Percentiles rank a stretch among this genome's conserved stretches.
These are phyloP conservation scores for Xenopus laevis DNA, from an alignment of 2,113 vertebrate genomes.

Conservation along the genomic window DNA sequence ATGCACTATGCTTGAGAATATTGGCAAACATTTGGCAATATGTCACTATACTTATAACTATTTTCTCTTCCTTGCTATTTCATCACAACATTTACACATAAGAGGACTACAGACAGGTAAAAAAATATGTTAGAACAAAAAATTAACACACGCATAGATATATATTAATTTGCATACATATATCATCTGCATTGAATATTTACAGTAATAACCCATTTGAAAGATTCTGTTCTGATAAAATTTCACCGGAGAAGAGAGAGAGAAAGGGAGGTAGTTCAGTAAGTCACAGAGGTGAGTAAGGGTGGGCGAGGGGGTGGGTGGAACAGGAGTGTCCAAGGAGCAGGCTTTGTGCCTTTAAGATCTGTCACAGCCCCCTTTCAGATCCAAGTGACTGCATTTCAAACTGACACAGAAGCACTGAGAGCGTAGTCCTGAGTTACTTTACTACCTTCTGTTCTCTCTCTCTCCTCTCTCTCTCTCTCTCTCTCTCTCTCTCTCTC, in stretches of 20 bases:
- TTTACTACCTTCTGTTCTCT: constrained; percentile 46
- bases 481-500: constrained; percentile 52
- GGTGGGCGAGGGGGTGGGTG: constrained; percentile 1
- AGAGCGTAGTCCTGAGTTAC: constrained; percentile 10
- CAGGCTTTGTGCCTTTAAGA: constrained; percentile 48
- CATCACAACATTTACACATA: no score
- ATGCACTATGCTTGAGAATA: no score
- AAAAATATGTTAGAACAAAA: no score
- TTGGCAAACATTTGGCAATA: no score
- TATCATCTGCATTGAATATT: no score
- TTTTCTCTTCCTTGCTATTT: no score
- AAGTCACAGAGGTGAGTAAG: constrained; percentile 6
- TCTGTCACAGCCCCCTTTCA: constrained; percentile 38
- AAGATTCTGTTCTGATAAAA: neutral
- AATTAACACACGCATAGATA: no score
- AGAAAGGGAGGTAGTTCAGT: neutral
- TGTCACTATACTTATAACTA: no score
- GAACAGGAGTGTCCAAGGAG: constrained; percentile 22
- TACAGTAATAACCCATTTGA: no score
- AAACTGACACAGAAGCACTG: neutral
- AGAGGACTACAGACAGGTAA: no score
- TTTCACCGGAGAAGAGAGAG: neutral
- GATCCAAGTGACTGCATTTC: constrained; percentile 26
- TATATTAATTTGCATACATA: no score
- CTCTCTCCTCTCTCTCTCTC: constrained; percentile 56